These are phyloP conservation scores for Bombus polaris DNA, from an alignment of 1,140 invertebrate genomes.

Conservation along the genomic window DNA sequence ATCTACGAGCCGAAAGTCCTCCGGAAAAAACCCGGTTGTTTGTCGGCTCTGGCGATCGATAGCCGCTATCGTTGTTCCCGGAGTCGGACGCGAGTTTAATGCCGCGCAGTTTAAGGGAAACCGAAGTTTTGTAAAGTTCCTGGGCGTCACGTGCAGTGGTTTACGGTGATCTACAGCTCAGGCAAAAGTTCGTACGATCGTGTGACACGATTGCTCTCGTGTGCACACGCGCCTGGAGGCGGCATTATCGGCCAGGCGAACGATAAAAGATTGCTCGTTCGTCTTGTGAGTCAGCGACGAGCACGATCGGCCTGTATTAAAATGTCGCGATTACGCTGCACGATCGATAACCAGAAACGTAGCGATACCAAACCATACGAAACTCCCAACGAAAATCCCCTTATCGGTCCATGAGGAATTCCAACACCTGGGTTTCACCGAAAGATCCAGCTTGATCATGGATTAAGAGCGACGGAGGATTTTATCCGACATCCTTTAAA, in stretches of 20 bases:
- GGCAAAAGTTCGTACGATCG: conserved; percentile 65
- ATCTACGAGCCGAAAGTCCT: conserved; percentile 13
- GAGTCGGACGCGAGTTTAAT: conserved; percentile 47
- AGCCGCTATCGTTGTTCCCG: conserved; percentile 46
- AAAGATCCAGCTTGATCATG: not conserved
- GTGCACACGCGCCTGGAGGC: not conserved
- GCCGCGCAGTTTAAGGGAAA: conserved; percentile 55
- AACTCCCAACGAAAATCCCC: not conserved
- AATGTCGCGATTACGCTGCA: conserved; percentile 13
- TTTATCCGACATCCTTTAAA: not conserved
- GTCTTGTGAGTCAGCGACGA: conserved; percentile 11
- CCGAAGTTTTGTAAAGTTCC: conserved; percentile 65
- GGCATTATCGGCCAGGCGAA: conserved; percentile 47
- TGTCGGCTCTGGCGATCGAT: conserved; percentile 35
- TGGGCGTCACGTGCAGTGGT: conserved; percentile 61
- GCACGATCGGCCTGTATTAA: conserved; percentile 43
- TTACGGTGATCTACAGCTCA: conserved; percentile 60
- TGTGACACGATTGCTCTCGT: conserved; percentile 57
- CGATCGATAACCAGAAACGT: conserved; percentile 30
- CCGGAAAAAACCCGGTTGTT: conserved; percentile 11
- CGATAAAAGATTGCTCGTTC: conserved; percentile 37
- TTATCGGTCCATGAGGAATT: conserved; percentile 2
- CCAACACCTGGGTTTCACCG: not conserved
- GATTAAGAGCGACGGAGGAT: conserved; percentile 3
- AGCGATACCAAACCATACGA: not conserved